Conservation (phyloP, 2,113 vertebrate species). For the Chaenogobius annularis region DNA sequence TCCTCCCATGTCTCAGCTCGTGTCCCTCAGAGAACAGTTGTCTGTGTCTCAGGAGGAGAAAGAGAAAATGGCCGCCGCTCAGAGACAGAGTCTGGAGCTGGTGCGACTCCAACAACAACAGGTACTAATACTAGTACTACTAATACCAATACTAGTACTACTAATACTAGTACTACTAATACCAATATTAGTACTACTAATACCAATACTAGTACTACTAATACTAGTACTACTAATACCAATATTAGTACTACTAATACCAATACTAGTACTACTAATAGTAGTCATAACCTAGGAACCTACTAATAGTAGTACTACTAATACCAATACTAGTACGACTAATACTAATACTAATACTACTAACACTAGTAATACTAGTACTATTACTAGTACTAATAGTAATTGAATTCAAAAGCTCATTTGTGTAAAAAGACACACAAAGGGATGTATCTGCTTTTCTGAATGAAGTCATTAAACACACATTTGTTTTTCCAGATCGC, state of each 20-base stretch:
- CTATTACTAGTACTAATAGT: no score
- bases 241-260: background rate
- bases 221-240: background rate
- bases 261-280: background rate
- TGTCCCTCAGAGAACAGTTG: constrained; percentile 94
- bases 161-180: background rate
- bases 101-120: constrained; percentile 67
- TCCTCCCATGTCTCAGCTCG: constrained; percentile 86
- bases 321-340: no score
- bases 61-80: constrained; percentile 94
- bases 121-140: background rate
- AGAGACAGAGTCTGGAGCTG: constrained; percentile 97
- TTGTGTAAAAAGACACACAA: no score
- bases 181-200: background rate
- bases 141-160: background rate
- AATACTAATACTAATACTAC: no score
- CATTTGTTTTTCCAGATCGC: background rate
- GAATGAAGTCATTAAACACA: no score
- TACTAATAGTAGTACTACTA: no score
- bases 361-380: no score
- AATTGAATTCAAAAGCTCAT: no score
- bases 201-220: background rate
- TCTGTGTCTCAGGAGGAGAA: constrained; percentile 92
- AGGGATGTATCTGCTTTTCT: no score
- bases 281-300: no score